phyloP scores from a whole-genome alignment of 2,888 invertebrate species.

The Coleophora deauratella region DNA sequence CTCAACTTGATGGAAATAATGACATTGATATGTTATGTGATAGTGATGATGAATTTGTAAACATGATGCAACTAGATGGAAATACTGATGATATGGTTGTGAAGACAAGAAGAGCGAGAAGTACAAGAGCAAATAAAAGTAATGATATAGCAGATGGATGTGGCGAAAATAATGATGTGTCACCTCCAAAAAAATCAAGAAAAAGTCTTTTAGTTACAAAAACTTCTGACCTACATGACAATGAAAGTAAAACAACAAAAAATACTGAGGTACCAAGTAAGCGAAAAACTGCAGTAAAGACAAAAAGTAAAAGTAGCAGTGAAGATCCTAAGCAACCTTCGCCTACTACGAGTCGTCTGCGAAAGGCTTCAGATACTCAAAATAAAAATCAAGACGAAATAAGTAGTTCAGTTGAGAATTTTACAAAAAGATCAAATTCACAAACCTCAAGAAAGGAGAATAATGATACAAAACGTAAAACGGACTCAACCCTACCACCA shows the following conservation, averaged over 20 bases:
- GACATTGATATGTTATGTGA: slow-evolving; percentile 43
- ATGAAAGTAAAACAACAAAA: no score
- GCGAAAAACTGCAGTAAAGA: no score
- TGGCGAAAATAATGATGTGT: slow-evolving; percentile 29
- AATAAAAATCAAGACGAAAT: not conserved
- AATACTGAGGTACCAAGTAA: no score
- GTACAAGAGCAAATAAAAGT: slow-evolving; percentile 26
- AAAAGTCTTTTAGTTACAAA: slow-evolving; percentile 12
- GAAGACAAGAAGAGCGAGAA: slow-evolving; percentile 32
- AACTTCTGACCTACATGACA: no score
- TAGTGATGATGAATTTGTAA: slow-evolving; percentile 27
- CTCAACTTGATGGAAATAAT: slow-evolving; percentile 74
- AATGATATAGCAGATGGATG: slow-evolving; percentile 13
- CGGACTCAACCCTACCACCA: no score
- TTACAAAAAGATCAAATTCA: no score
- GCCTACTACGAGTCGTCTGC: not conserved
- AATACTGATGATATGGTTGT: slow-evolving; percentile 34
- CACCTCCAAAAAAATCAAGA: slow-evolving; percentile 49
- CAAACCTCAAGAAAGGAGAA: no score
- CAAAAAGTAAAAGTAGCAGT: no score
- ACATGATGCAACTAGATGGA: slow-evolving; percentile 51
- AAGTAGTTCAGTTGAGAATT: not conserved
- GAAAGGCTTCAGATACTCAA: not conserved
- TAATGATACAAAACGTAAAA: no score
- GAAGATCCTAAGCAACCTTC: not conserved